Percentiles rank a stretch among this genome's conserved stretches.
Evolutionary conservation across 2,113 vertebrate genomes (phyloP).

Genomic region (Cyprinodon tularosa): DNA sequence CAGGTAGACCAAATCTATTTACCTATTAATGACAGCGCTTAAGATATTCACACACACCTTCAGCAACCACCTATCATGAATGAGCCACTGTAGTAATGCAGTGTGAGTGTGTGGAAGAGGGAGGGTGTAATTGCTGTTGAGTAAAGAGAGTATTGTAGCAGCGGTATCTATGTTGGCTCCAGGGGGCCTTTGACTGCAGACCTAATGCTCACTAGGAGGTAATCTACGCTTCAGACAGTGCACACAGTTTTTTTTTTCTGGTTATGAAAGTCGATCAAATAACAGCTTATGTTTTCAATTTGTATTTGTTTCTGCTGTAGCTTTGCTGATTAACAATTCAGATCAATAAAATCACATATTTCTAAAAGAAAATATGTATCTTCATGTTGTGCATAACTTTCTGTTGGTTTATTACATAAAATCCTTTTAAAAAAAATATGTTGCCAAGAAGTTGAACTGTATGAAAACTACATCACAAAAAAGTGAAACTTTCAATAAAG

Average conservation of each 20-base stretch:
- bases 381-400: not conserved
- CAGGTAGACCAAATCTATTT: constrained; percentile 74
- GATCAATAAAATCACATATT: constrained; percentile 27
- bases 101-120: constrained; percentile 2
- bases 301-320: constrained; percentile 25
- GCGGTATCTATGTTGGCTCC: constrained; percentile 61
- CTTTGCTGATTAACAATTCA: constrained; percentile 47
- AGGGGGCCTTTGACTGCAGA: constrained; percentile 56
- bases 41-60: constrained; percentile 69
- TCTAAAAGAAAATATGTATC: too few species aligned
- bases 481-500: not conserved
- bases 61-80: constrained; percentile 64
- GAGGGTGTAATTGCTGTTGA: constrained; percentile 62
- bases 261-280: constrained; percentile 19
- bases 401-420: not conserved
- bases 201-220: constrained; percentile 57
- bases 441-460: not conserved
- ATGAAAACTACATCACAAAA: too few species aligned
- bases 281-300: constrained; percentile 40
- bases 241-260: constrained; percentile 22
- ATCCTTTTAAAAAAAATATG: not conserved
- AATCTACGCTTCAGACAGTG: constrained; percentile 51
- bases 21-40: constrained; percentile 76
- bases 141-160: constrained; percentile 58
- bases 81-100: constrained; percentile 49